phyloP scores from a whole-genome alignment of 2,888 invertebrate genomes.

The Himalopsyche kuldschensis region DNA sequence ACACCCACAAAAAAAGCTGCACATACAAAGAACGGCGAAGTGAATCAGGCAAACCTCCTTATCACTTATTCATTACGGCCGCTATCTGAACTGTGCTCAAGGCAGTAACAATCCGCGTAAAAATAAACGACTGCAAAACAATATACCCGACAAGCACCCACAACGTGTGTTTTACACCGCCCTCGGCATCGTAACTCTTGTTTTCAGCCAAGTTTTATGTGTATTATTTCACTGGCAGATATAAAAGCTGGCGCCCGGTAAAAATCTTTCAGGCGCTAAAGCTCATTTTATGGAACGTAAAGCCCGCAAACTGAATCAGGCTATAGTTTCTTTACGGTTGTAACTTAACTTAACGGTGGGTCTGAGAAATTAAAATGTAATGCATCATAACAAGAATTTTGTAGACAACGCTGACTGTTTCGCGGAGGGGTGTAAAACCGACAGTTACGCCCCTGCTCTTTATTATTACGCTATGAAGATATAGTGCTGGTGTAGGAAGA shows the following conservation, averaged over 20 bases:
- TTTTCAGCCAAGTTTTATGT: conserved; percentile 62
- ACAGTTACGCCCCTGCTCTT: conserved; percentile 13
- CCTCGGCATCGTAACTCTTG: conserved; percentile 50
- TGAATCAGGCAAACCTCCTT: conserved; percentile 16
- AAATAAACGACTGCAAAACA: conserved; percentile 31
- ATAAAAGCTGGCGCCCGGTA: conserved; percentile 47
- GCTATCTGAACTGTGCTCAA: conserved; percentile 15
- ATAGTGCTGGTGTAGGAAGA: conserved; percentile 12
- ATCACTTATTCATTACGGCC: conserved; percentile 34
- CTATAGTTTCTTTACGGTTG: conserved; percentile 30
- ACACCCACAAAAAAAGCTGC: not conserved
- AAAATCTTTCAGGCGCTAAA: conserved; percentile 27
- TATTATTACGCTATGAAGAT: conserved; percentile 32
- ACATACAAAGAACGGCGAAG: not conserved
- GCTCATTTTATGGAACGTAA: conserved; percentile 29
- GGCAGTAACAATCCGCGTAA: conserved; percentile 34
- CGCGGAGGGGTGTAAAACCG: not conserved
- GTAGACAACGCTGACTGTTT: conserved; percentile 6
- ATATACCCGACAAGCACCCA: conserved; percentile 20
- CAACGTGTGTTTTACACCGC: conserved; percentile 21
- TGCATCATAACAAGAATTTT: conserved; percentile 34
- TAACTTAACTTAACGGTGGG: conserved; percentile 27
- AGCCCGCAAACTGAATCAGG: conserved; percentile 27
- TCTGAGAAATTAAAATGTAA: conserved; percentile 37
- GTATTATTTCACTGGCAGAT: conserved; percentile 59